Conservation (phyloP, 2,888 invertebrate species). For the Hedychridium roseum region DNA sequence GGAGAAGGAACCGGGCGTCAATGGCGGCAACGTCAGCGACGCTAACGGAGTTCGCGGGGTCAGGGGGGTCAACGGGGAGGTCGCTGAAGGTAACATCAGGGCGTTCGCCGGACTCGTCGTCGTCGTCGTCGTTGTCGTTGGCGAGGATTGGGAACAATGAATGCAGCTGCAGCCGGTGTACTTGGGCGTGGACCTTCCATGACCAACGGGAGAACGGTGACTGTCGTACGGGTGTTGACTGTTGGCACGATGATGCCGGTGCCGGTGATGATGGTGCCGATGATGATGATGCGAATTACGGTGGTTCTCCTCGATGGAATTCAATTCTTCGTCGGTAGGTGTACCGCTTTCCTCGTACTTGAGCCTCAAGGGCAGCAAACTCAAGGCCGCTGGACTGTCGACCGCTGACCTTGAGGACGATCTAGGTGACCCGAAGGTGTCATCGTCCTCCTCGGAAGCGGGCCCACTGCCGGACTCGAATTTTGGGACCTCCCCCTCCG, state of each 20-base stretch:
- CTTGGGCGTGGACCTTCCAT: conserved; percentile 37
- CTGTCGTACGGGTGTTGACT: conserved; percentile 33
- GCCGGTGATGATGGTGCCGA: conserved; percentile 39
- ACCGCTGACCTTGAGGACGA: conserved; percentile 58
- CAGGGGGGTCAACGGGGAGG: conserved; percentile 66
- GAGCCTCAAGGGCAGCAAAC: conserved; percentile 55
- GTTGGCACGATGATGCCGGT: conserved; percentile 39
- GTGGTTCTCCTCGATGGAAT: conserved; percentile 53
- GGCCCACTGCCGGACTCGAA: conserved; percentile 63
- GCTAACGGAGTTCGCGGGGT: conserved; percentile 63
- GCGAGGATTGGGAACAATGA: conserved; percentile 51
- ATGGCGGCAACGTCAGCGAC: conserved; percentile 63
- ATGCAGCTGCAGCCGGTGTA: conserved; percentile 56
- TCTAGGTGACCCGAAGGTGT: conserved; percentile 57
- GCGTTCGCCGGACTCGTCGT: too few species aligned
- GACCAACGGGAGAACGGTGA: conserved; percentile 34
- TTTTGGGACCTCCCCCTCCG: conserved; percentile 65
- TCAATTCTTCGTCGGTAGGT: conserved; percentile 18
- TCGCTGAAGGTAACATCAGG: conserved; percentile 64
- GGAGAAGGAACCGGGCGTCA: conserved; percentile 67
- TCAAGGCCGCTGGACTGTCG: conserved; percentile 66
- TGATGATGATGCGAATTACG: conserved; percentile 28
- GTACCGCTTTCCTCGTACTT: conserved; percentile 39
- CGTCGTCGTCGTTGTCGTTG: too few species aligned
- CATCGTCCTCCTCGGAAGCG: conserved; percentile 56